A percentile compares a stretch with the other conserved stretches of the same genome.
Conservation (phyloP, 2,797 vertebrate species). For the Tarsius wallacei region DNA sequence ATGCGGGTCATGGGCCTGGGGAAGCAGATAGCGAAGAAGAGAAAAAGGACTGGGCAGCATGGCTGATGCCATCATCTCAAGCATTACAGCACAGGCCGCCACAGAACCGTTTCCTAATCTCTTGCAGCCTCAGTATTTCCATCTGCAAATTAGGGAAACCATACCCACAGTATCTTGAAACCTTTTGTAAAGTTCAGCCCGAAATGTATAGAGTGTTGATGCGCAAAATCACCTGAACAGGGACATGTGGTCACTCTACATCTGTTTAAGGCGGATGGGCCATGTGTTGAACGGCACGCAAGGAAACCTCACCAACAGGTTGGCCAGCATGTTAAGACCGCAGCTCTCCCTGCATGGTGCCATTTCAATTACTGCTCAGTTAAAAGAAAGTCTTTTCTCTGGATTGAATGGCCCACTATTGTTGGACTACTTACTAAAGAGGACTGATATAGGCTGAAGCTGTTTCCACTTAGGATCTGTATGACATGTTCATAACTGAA, state of each 20-base stretch:
- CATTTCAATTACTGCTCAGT: conserved; percentile 66
- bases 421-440: conserved; percentile 89
- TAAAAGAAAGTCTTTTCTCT: conserved; percentile 83
- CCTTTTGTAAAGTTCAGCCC: background rate
- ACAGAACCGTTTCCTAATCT: background rate
- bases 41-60: background rate
- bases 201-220: background rate
- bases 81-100: background rate
- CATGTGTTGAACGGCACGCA: background rate
- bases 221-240: background rate
- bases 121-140: conserved; percentile 35
- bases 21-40: background rate
- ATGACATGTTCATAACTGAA: conserved; percentile 88
- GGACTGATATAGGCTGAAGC: conserved; percentile 83
- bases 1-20: background rate
- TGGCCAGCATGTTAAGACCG: conserved; percentile 20
- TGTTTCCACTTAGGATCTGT: conserved; percentile 90
- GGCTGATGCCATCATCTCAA: background rate
- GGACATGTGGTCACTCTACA: background rate
- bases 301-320: conserved; percentile 44
- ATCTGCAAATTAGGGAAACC: conserved; percentile 54
- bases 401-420: conserved; percentile 80
- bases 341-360: conserved; percentile 21
- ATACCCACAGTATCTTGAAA: conserved; percentile 15
- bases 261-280: background rate